Evolutionary conservation across 2,888 invertebrate genomes (phyloP).

Genomic region (Lasius platythorax): DNA sequence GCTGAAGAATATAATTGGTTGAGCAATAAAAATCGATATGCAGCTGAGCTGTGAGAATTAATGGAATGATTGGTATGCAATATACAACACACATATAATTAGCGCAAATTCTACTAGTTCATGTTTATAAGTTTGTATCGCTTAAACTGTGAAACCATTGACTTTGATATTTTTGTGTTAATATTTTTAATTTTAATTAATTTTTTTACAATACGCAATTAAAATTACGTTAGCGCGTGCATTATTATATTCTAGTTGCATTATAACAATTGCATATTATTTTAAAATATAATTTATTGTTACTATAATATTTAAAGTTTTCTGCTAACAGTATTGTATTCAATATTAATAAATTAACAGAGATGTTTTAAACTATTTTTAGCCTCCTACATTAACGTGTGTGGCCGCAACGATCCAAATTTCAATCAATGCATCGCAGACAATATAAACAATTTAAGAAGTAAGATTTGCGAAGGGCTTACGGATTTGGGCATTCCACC

Average conservation of each 20-base stretch:
- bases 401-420: background rate
- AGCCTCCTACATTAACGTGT: constrained; percentile 60
- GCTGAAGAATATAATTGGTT: background rate
- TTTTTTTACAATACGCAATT: background rate
- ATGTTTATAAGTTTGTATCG: no score
- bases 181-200: background rate
- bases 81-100: background rate
- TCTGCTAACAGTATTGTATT: background rate
- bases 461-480: background rate
- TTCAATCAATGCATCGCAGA: background rate
- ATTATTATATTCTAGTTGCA: background rate
- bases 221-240: background rate
- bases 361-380: constrained; percentile 11
- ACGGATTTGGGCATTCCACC: background rate
- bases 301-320: background rate
- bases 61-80: background rate
- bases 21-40: background rate
- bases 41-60: background rate
- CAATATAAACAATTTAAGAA: background rate
- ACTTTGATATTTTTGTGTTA: background rate
- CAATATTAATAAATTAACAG: background rate
- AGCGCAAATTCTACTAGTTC: background rate
- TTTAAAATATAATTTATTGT: background rate
- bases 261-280: background rate
- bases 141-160: background rate